phyloP scores from a whole-genome alignment of 2,113 vertebrate genomes.

The Archocentrus centrarchus region DNA sequence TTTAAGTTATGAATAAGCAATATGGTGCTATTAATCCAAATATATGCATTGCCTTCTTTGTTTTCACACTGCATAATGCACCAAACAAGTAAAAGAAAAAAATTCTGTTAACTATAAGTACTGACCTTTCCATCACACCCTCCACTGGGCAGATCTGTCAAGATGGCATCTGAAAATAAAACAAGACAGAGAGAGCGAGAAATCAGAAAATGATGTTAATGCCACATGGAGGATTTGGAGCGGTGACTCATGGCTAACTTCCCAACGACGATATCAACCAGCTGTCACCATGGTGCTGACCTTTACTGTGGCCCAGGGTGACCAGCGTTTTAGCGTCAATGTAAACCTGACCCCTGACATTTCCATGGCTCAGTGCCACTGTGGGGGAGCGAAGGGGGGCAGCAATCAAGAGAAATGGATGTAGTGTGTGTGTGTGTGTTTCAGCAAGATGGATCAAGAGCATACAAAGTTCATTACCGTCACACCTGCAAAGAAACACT shows the following conservation, averaged over 20 bases:
- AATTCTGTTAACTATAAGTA: slow-evolving; percentile 17
- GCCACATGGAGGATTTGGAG: slow-evolving; percentile 63
- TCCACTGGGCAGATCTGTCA: slow-evolving; percentile 55
- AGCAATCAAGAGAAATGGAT: slow-evolving; percentile 52
- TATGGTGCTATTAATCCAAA: not conserved
- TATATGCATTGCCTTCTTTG: not conserved
- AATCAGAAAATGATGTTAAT: slow-evolving; percentile 70
- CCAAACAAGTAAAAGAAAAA: not conserved
- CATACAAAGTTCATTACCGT: slow-evolving; percentile 5
- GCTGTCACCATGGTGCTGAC: slow-evolving; percentile 75
- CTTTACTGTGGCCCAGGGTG: slow-evolving; percentile 79
- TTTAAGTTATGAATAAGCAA: not conserved
- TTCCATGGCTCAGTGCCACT: slow-evolving; percentile 72
- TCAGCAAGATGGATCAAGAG: not conserved
- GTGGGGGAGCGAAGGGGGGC: slow-evolving; percentile 1
- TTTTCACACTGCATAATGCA: not conserved
- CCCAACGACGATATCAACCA: slow-evolving; percentile 67
- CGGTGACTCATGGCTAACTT: slow-evolving; percentile 66
- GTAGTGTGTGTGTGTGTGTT: slow-evolving; percentile 5
- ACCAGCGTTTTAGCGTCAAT: slow-evolving; percentile 71
- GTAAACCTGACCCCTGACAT: slow-evolving; percentile 83
- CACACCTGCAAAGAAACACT: not conserved
- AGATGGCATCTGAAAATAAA: slow-evolving; percentile 41
- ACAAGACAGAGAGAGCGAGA: slow-evolving; percentile 21
- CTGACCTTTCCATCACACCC: slow-evolving; percentile 59